A percentile compares a stretch with the other conserved stretches of the same genome.
Conservation (phyloP, 2,888 invertebrate genomes). For the Patella caerulea region DNA sequence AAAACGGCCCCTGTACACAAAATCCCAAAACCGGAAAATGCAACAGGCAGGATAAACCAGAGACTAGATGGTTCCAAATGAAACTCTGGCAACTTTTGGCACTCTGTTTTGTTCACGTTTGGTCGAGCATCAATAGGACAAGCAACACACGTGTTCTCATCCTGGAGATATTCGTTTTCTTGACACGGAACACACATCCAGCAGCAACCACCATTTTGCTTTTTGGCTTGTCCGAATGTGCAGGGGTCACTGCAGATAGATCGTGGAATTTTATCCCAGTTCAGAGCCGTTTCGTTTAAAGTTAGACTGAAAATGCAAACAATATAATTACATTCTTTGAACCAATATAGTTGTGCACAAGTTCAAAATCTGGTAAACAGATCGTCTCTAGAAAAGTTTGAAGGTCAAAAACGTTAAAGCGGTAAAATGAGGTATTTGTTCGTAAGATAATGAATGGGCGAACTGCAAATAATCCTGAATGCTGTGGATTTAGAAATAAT, state of each 20-base stretch:
- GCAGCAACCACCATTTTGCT: slow-evolving; percentile 76
- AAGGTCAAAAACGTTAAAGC: too few relatives aligned
- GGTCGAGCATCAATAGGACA: slow-evolving; percentile 78
- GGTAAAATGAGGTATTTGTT: too few relatives aligned
- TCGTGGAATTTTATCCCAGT: slow-evolving; percentile 73
- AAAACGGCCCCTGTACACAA: slow-evolving; percentile 77
- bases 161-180: slow-evolving; percentile 74
- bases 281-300: slow-evolving; percentile 49
- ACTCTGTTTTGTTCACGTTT: slow-evolving; percentile 74
- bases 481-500: too few relatives aligned
- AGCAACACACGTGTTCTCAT: slow-evolving; percentile 75
- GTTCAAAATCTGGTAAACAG: too few relatives aligned
- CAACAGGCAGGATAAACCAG: slow-evolving; percentile 79
- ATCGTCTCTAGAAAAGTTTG: too few relatives aligned
- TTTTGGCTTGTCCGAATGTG: slow-evolving; percentile 75
- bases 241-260: slow-evolving; percentile 80
- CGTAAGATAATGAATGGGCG: too few relatives aligned
- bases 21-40: slow-evolving; percentile 78
- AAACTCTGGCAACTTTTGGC: slow-evolving; percentile 76
- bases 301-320: slow-evolving; percentile 46
- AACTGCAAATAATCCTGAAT: too few relatives aligned
- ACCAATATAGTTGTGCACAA: too few relatives aligned
- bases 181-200: slow-evolving; percentile 81
- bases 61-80: slow-evolving; percentile 78
- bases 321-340: neutral